Evolutionary conservation across 2,888 invertebrate genomes (phyloP), one percentile per base, ranked within the genome.

Genomic region (Thyatira batis): DNA sequence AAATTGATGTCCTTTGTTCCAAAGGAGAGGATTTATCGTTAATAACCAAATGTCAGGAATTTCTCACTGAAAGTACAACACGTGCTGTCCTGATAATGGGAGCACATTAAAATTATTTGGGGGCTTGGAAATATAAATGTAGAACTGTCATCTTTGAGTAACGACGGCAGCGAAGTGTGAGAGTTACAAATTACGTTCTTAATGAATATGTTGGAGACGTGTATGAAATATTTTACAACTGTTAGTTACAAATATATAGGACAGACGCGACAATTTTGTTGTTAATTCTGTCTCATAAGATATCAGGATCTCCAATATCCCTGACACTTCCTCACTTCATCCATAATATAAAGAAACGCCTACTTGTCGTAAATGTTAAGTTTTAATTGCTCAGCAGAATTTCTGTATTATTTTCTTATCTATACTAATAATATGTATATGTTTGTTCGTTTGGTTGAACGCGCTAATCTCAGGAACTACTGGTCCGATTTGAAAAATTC

Each of bases 1-100:
- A 76, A 88, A 90, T 87, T 85, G 82, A 89, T 90, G 83, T 87
- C 79, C 85, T 89, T 90, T 90, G 91, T 89, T 86, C 85, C 72
- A 67, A 54, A 78, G 84, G 84, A 81, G 80, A 73, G 67, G 65
- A 65, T 74, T 76, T 72, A 76, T 80, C 83, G 80, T 82, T 86
- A 84, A 85, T 85, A 82, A 83, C 78, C 63, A 58, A 71, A 70
- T 72, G 80, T 71, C 73, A 67, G 69, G 76, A 80, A 80, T 81
- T 77, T 80, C 80, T 78, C 77, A 76, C 73, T 77, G 69, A 71
- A 75, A 77, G 67, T 65, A 71, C 55, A 76, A 83, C 87, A 87
- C 84, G 82, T 86, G 84, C 76, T 73, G 71, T 68, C 45, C 71
- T 78, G 87, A 84, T 89, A 90, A 90, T 89, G 86, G 84, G 87